These are phyloP conservation scores for Drosophila nigromelanica DNA, from an alignment of 1,140 invertebrate genomes.

Conservation along the genomic window DNA sequence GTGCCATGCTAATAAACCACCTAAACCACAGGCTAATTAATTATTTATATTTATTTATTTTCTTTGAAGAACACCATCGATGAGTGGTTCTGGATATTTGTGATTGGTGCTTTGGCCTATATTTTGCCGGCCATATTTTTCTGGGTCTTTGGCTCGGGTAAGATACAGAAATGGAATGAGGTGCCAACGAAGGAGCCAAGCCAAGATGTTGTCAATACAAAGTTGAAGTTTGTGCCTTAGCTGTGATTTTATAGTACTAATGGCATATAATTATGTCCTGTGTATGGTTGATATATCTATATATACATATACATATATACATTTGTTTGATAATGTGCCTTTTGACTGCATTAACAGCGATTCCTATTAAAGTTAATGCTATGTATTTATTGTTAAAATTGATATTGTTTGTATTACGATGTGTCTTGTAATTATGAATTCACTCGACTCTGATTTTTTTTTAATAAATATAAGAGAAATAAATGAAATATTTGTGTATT, in stretches of 20 bases:
- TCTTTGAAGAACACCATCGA: conserved; percentile 88
- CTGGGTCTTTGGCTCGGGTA: conserved; percentile 87
- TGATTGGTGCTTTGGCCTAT: conserved; percentile 89
- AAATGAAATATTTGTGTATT: not conserved
- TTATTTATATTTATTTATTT: not conserved
- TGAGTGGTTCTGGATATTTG: conserved; percentile 91
- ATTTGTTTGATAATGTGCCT: conserved; percentile 30
- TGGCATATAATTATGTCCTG: conserved; percentile 40
- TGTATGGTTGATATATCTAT: not conserved
- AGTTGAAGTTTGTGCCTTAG: conserved; percentile 70
- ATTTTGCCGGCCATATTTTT: conserved; percentile 88
- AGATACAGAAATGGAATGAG: conserved; percentile 88
- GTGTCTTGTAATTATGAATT: not conserved
- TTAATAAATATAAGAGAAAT: conserved; percentile 12
- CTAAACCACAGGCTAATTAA: not conserved
- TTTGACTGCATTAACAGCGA: conserved; percentile 16
- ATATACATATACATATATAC: conserved; percentile 48
- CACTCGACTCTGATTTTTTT: conserved; percentile 5
- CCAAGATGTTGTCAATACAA: conserved; percentile 78
- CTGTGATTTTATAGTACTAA: conserved; percentile 74
- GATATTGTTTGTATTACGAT: conserved; percentile 5
- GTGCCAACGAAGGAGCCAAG: conserved; percentile 58
- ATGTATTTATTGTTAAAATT: conserved; percentile 68
- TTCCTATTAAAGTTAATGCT: conserved; percentile 75
- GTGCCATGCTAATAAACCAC: conserved; percentile 13